Evolutionary conservation across 2,888 invertebrate species (phyloP).

Genomic region (Cancer borealis): DNA sequence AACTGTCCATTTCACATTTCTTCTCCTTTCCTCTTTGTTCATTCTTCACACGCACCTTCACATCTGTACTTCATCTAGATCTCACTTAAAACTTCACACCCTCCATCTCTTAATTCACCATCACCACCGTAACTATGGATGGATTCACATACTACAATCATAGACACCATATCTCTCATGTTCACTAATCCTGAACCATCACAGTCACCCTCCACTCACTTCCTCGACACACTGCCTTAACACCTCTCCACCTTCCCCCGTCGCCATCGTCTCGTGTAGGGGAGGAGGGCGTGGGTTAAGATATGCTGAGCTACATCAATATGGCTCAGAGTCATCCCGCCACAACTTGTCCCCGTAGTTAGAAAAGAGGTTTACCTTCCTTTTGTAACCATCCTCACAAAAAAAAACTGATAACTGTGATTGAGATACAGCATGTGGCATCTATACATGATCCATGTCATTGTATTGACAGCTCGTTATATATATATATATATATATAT

Average conservation of each 20-base stretch:
- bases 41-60: slow-evolving; percentile 17
- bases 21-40: not conserved
- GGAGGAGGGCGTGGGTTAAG: not conserved
- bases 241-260: not conserved
- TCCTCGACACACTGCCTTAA: not conserved
- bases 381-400: not conserved
- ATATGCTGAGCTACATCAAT: not conserved
- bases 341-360: slow-evolving; percentile 6
- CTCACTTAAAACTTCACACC: not conserved
- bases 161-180: too few species aligned
- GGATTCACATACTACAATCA: too few species aligned
- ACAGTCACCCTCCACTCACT: not conserved
- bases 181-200: too few species aligned
- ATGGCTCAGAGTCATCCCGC: not conserved
- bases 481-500: not conserved
- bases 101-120: not conserved
- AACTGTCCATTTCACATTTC: slow-evolving; percentile 11
- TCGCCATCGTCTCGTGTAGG: not conserved
- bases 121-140: too few species aligned
- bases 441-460: slow-evolving; percentile 8
- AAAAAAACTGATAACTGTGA: not conserved
- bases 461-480: not conserved
- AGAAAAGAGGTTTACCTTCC: not conserved
- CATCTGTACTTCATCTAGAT: not conserved
- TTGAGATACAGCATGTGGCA: not conserved